Conservation (phyloP, 2,113 vertebrate species). For the Orcinus orca region DNA sequence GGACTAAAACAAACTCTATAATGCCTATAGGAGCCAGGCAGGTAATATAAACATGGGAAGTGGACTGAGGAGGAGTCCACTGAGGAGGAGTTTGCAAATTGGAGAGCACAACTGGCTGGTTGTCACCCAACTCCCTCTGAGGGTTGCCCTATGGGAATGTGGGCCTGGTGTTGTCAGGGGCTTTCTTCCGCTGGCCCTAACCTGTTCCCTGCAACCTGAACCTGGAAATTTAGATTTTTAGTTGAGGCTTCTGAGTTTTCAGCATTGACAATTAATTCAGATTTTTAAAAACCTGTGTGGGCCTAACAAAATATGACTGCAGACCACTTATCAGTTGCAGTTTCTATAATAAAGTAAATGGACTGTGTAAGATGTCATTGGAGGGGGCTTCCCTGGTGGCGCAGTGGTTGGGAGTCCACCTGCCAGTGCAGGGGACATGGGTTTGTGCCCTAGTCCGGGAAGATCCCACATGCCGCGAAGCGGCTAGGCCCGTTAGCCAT, state of each 20-base stretch:
- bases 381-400: too few relatives aligned
- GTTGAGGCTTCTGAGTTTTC: conserved; percentile 24
- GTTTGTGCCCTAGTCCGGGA: too few relatives aligned
- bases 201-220: neutral
- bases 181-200: neutral
- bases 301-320: neutral
- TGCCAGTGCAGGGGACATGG: too few relatives aligned
- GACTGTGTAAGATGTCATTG: neutral
- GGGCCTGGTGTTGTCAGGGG: neutral
- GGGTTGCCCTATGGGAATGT: neutral
- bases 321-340: neutral
- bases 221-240: neutral
- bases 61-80: neutral
- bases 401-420: too few relatives aligned
- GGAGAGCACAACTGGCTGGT: neutral
- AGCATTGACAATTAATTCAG: neutral
- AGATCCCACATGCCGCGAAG: too few relatives aligned
- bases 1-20: neutral
- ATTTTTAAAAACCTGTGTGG: neutral
- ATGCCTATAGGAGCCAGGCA: neutral
- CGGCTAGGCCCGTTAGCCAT: too few relatives aligned
- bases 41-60: neutral
- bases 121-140: neutral
- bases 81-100: neutral
- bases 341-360: neutral